Evolutionary conservation across 2,797 vertebrate species (phyloP).

Genomic region (Amniataba percoides): DNA sequence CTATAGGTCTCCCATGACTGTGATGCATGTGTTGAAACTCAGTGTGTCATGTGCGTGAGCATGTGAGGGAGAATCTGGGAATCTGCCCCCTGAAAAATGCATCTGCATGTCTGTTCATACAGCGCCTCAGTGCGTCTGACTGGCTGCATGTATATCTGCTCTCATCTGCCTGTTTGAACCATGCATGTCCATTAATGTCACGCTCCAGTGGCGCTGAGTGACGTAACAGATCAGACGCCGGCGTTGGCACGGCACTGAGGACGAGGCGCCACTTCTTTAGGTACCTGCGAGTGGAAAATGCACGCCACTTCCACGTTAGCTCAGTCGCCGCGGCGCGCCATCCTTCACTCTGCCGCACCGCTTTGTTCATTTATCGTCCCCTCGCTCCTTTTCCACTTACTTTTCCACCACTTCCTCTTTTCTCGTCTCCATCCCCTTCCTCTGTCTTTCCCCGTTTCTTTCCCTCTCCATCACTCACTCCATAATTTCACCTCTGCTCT

Average conservation of each 20-base stretch:
- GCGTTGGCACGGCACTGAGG: background rate
- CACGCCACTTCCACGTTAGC: constrained; percentile 42
- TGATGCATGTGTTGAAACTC: constrained; percentile 45
- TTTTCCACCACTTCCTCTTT: constrained; percentile 31
- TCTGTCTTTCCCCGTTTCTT: constrained; percentile 47
- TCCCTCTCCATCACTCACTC: constrained; percentile 67
- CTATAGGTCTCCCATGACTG: constrained; percentile 15
- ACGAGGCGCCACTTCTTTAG: constrained; percentile 9
- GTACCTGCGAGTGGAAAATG: constrained; percentile 38
- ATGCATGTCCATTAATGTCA: constrained; percentile 60
- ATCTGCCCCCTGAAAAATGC: constrained; percentile 15
- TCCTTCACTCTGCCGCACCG: constrained; percentile 45
- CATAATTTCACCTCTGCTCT: constrained; percentile 71
- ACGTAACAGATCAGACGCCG: constrained; percentile 44
- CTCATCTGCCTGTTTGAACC: constrained; percentile 22
- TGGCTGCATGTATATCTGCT: constrained; percentile 30
- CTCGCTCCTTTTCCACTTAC: constrained; percentile 52
- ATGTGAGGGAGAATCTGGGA: constrained; percentile 8
- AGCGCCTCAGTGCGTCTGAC: constrained; percentile 31
- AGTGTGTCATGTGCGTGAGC: constrained; percentile 19
- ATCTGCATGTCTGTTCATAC: constrained; percentile 27
- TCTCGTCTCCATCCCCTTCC: background rate
- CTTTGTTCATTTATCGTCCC: constrained; percentile 40
- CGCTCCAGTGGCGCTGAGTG: constrained; percentile 13
- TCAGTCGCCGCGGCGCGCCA: constrained; percentile 32